Base-by-base conservation (phyloP, 2,797 vertebrate genomes). In the Mormyrops boulengeri region DNA sequence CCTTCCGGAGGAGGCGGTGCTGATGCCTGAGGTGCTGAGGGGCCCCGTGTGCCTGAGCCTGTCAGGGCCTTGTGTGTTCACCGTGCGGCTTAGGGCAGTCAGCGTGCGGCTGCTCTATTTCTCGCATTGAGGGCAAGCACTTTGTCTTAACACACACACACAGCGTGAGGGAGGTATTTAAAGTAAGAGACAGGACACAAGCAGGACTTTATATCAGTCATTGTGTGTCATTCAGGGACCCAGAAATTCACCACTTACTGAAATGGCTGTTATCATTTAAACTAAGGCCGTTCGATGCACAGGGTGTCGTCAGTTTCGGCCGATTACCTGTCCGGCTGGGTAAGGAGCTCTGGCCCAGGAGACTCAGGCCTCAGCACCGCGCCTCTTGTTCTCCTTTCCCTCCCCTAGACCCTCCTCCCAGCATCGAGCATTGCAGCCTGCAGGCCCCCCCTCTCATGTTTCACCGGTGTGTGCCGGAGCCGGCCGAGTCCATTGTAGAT, bases 1-100 rank as follows among this genome's bases (percentile, higher is more conserved):
- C 49, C 88, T 26, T 38, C 73, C 88, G 88, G 90, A 88, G 89
- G 90, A 89, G 90, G 55, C n/a, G 53, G 88, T 26, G 77, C 30
- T 6, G 87, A 11, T 80, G 60, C 53, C 30, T 66, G 26, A 26
- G n/a, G 77, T 12, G 80, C 38, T 4, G 82, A n/a, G 47, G 82
- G 80, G n/a, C 57, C 53, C 53, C 1, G 55, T 38, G 41, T 55
- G 50, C 4, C 22, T 5, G 34, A 2, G 19, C 44, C 80, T 84
- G 80, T 41, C 38, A 26, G 80, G 41, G 44, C 44, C 80, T 41
- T n/a, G 80, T 84, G 34, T 41, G 8, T 17, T 9, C 80, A 9
- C 80, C n/a, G 3, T 5, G 17, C 19, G 8, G 17, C 44, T n/a
- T 9, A 19, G 1, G 73, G 30, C 73, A 17, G 73, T 44, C 41